Percentiles rank a stretch among this genome's conserved stretches.
Conservation (phyloP, 1,140 invertebrate genomes). For the Chymomyza costata region DNA sequence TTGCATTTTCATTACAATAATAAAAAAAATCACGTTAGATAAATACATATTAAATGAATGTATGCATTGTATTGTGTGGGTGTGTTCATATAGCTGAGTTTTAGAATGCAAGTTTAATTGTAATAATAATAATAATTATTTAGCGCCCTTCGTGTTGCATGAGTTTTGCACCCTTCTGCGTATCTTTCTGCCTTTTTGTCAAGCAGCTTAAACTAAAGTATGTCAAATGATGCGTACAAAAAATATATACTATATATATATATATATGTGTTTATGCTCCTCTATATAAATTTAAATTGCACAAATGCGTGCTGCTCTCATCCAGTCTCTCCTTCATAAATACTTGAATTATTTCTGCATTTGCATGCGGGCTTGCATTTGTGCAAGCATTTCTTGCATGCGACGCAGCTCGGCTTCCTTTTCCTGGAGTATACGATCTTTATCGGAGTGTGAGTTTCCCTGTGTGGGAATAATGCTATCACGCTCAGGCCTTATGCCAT, state of each 20-base stretch:
- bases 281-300: slow-evolving; percentile 32
- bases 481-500: slow-evolving; percentile 59
- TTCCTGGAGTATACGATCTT: slow-evolving; percentile 89
- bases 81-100: slow-evolving; percentile 15
- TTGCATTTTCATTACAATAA: slow-evolving; percentile 16
- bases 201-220: slow-evolving; percentile 33
- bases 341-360: slow-evolving; percentile 76
- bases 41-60: slow-evolving; percentile 21
- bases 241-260: slow-evolving; percentile 37
- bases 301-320: slow-evolving; percentile 19
- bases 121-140: slow-evolving; percentile 32
- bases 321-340: not conserved
- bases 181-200: too few species aligned
- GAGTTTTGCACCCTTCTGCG: slow-evolving; percentile 22
- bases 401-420: slow-evolving; percentile 92
- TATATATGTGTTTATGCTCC: slow-evolving; percentile 5
- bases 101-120: slow-evolving; percentile 44
- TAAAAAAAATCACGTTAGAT: slow-evolving; percentile 35
- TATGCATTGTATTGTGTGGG: slow-evolving; percentile 17
- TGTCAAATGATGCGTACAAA: slow-evolving; percentile 42
- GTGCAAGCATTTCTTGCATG: slow-evolving; percentile 96
- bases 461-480: slow-evolving; percentile 41
- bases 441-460: slow-evolving; percentile 78
- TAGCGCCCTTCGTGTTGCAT: slow-evolving; percentile 49
- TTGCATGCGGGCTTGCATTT: slow-evolving; percentile 95